A percentile compares a stretch with the other conserved stretches of the same genome.
These are phyloP conservation scores for Mactra quadrangularis DNA, from an alignment of 1,140 invertebrate genomes.

Conservation along the genomic window DNA sequence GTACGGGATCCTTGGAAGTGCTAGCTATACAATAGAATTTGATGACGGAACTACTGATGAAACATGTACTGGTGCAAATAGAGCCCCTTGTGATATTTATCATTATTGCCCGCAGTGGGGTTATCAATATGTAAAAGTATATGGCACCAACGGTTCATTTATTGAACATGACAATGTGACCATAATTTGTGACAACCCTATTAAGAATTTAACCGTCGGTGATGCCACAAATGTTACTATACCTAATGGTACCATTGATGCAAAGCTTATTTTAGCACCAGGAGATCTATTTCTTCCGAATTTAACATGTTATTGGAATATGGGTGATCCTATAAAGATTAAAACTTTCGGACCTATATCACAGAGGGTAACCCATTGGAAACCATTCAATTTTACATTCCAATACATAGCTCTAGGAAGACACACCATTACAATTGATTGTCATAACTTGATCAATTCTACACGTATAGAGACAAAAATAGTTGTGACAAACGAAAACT, in stretches of 20 bases:
- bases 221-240: conserved; percentile 14
- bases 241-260: conserved; percentile 37
- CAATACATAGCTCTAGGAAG: conserved; percentile 46
- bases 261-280: conserved; percentile 20
- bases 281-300: conserved; percentile 24
- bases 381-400: conserved; percentile 36
- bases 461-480: conserved; percentile 5
- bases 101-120: conserved; percentile 44
- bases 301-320: conserved; percentile 39
- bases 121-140: conserved; percentile 9
- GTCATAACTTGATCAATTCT: conserved; percentile 43
- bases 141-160: conserved; percentile 46
- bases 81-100: conserved; percentile 17
- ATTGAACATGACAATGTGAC: conserved; percentile 42
- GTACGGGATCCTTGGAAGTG: conserved; percentile 25
- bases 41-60: conserved; percentile 7
- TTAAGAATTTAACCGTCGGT: conserved; percentile 4
- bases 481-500: conserved; percentile 38
- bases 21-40: conserved; percentile 31
- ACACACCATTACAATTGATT: conserved; percentile 30
- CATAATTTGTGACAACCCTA: conserved; percentile 55
- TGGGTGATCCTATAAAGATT: conserved; percentile 45
- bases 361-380: conserved; percentile 2
- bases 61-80: background rate
- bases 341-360: background rate